A percentile compares a stretch with the other conserved stretches of the same genome.
Evolutionary conservation across 2,888 invertebrate species (phyloP).

Genomic region (Loripinus fragilis): DNA sequence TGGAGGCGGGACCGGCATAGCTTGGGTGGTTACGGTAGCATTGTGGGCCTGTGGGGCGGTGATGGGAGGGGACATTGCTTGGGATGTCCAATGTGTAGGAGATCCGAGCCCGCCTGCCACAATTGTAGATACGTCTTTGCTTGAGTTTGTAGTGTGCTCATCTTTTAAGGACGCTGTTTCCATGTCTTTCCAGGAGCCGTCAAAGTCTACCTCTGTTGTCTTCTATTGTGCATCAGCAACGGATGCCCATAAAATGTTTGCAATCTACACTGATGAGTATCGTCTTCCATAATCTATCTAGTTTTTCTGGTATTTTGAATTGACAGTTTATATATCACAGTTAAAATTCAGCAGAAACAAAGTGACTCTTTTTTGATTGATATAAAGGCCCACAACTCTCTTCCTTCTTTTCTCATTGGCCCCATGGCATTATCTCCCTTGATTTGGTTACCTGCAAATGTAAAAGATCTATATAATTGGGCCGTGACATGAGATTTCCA

Average conservation of each 20-base stretch:
- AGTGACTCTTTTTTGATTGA: too few relatives aligned
- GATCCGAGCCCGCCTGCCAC: slow-evolving; percentile 3
- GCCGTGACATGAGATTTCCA: too few relatives aligned
- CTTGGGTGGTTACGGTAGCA: slow-evolving; percentile 20
- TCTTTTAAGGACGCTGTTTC: background rate
- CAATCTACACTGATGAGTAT: too few relatives aligned
- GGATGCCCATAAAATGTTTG: background rate
- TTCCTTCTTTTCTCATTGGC: too few relatives aligned
- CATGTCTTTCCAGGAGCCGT: background rate
- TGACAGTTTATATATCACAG: too few relatives aligned
- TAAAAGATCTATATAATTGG: too few relatives aligned
- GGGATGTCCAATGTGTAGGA: background rate
- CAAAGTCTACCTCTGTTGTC: background rate
- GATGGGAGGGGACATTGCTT: background rate
- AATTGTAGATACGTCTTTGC: background rate
- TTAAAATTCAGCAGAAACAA: too few relatives aligned
- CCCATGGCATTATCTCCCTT: too few relatives aligned
- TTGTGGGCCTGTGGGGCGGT: slow-evolving; percentile 7
- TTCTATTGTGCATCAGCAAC: background rate
- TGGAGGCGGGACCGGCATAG: slow-evolving; percentile 45
- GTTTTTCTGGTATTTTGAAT: too few relatives aligned
- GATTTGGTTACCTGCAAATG: too few relatives aligned
- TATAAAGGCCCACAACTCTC: too few relatives aligned
- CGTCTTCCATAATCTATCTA: too few relatives aligned
- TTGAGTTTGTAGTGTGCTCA: background rate